Evolutionary conservation across 2,113 vertebrate species (phyloP).

Genomic region (Caretta caretta): DNA sequence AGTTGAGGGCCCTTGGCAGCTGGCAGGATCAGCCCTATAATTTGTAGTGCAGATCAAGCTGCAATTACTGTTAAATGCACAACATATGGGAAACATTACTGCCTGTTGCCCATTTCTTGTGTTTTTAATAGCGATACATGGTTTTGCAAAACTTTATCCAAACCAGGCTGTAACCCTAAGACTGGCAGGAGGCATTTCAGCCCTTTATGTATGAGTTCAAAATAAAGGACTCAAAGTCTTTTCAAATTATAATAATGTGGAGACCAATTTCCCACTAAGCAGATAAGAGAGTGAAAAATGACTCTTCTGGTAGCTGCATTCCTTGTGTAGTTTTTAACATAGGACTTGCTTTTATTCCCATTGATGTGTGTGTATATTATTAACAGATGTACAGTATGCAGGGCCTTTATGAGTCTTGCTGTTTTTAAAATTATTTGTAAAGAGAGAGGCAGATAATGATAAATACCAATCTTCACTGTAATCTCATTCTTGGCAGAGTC

Average conservation of each 20-base stretch:
- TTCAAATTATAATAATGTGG: constrained; percentile 66
- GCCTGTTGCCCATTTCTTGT: background rate
- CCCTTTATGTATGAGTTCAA: constrained; percentile 30
- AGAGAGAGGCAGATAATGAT: constrained; percentile 73
- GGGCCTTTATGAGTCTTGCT: constrained; percentile 39
- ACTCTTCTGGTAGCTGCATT: constrained; percentile 29
- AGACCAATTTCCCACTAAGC: constrained; percentile 65
- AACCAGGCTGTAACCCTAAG: constrained; percentile 40
- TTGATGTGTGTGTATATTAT: background rate
- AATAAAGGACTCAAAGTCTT: constrained; percentile 71
- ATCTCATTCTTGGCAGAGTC: constrained; percentile 77
- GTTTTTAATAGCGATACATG: background rate
- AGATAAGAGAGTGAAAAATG: constrained; percentile 72
- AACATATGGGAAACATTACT: constrained; percentile 60
- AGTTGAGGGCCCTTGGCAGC: background rate
- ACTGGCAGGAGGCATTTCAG: constrained; percentile 39
- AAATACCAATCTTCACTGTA: constrained; percentile 74
- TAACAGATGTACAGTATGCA: constrained; percentile 40
- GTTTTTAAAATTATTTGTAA: constrained; percentile 44
- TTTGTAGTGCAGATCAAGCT: constrained; percentile 58
- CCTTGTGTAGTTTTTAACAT: background rate
- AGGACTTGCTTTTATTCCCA: constrained; percentile 18
- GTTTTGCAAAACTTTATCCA: constrained; percentile 44
- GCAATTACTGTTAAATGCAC: constrained; percentile 45
- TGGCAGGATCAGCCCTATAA: constrained; percentile 11